Evolutionary conservation across 2,113 vertebrate genomes (phyloP), one percentile per base, ranked within the genome.

Genomic region (Rutilus rutilus): DNA sequence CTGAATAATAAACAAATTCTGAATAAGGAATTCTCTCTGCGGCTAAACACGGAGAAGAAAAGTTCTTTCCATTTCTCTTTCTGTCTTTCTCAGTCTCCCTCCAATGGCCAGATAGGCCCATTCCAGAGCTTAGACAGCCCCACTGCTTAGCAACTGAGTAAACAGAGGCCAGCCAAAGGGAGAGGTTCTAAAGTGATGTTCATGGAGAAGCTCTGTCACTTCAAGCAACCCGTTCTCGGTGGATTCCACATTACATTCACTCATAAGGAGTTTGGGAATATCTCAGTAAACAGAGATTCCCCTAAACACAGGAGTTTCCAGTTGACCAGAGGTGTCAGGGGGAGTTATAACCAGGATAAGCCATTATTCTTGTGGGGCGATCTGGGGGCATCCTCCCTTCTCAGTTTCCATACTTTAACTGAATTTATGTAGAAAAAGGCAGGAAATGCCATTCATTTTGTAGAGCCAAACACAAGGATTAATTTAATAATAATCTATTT

Each of bases 131-230:
- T 47, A 88, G 85, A 75, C 87, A 88, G 85, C 77, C 69, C 69
- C 1, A 87, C 86, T 93, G 92, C 94, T 90, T 88, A 89, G 94
- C 90, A 93, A 94, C 92, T 89, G 87, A 67, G 89, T 91, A 91
- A 93, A 93, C 92, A 95, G 23, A 77, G 83, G 36, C 81, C 89
- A 87, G 92, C 89, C 79, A 87, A 88, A 89, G 88, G 87, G 90
- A 88, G 90, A 89, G 90, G 88, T 79, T 90, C 85, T 65, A 36
- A 45, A 82, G 39, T 47, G 45, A 81, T 25, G 78, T 25, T 33
- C 60, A 50, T 45, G 19, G 83, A 71, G 50, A 73, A 64, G 76
- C 79, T 78, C 65, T 77, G 42, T 60, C 78, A 79, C 47, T 33
- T 78, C 8, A 62, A 83, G 7, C 47, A 73, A 59, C 65, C 14